These are phyloP conservation scores for Blastobasis lacticolella DNA, from an alignment of 2,888 invertebrate genomes.

Conservation along the genomic window DNA sequence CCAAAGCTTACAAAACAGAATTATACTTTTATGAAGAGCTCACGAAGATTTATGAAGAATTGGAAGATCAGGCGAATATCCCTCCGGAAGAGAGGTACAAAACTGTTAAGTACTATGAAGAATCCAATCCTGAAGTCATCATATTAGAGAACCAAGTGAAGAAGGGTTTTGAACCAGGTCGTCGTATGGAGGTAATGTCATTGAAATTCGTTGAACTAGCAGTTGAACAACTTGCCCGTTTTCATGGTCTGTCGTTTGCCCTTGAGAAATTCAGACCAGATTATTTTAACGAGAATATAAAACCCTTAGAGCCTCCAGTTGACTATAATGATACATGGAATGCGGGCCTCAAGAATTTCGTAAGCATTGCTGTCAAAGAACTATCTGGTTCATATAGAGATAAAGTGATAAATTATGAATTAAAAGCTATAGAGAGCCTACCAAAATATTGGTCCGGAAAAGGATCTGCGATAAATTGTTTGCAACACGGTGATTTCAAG, in stretches of 20 bases:
- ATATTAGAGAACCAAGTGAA: conserved; percentile 39
- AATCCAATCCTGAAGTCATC: conserved; percentile 25
- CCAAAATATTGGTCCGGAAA: conserved; percentile 15
- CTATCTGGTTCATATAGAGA: conserved; percentile 15
- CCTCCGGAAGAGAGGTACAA: conserved; percentile 31
- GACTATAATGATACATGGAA: conserved; percentile 26
- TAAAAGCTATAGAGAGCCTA: conserved; percentile 19
- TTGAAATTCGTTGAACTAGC: conserved; percentile 34
- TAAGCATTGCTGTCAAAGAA: conserved; percentile 14
- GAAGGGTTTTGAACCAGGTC: conserved; percentile 30
- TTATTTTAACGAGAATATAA: conserved; percentile 30
- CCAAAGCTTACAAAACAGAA: conserved; percentile 27
- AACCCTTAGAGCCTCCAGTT: conserved; percentile 15
- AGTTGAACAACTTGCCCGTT: conserved; percentile 39
- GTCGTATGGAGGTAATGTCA: conserved; percentile 32
- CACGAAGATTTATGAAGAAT: conserved; percentile 22
- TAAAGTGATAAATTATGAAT: conserved; percentile 18
- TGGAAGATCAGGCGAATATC: conserved; percentile 33
- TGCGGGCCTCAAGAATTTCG: conserved; percentile 17
- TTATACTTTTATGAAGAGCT: conserved; percentile 35
- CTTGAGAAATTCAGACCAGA: conserved; percentile 26
- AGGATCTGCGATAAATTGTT: conserved; percentile 24
- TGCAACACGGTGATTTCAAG: conserved; percentile 50
- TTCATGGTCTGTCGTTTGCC: conserved; percentile 39
- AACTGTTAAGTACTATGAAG: conserved; percentile 31